Evolutionary conservation across 2,113 vertebrate genomes (phyloP).

Genomic region (Pseudolaguvia tuberculata): DNA sequence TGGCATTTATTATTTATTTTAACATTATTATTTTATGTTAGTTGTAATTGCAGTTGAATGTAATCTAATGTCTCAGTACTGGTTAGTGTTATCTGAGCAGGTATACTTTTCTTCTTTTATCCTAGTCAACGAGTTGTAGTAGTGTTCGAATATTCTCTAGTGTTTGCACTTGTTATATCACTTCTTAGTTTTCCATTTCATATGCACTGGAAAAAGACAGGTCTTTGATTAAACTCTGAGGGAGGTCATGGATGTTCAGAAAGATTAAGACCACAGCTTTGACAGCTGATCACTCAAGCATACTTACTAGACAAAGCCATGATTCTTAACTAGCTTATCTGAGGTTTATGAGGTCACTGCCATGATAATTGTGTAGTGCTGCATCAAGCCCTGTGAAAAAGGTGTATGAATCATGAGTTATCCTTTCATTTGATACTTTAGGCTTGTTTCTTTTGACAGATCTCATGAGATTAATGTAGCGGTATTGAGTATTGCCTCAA

Average conservation of each 20-base stretch:
- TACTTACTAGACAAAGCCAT: background rate
- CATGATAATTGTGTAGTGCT: background rate
- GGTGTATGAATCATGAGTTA: background rate
- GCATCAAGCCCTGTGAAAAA: too few species aligned
- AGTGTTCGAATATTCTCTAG: background rate
- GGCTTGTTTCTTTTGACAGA: too few species aligned
- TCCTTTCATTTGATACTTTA: background rate
- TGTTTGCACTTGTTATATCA: background rate
- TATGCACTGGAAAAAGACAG: background rate
- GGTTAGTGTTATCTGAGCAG: background rate
- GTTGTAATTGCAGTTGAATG: too few species aligned
- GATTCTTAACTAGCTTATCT: background rate
- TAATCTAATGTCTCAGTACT: too few species aligned
- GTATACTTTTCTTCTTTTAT: too few species aligned
- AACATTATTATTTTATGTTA: too few species aligned
- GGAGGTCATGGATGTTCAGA: background rate
- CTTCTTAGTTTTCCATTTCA: too few species aligned
- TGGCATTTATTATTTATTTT: too few species aligned
- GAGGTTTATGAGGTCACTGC: constrained; percentile 2
- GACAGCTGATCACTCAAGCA: background rate
- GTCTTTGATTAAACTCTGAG: constrained; percentile 8
- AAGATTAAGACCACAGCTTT: constrained; percentile 19
- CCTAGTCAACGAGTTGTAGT: background rate
- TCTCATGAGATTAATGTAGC: too few species aligned
- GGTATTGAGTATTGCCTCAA: too few species aligned